Conservation (phyloP, 2,888 invertebrate species). For the Tachina fera region DNA sequence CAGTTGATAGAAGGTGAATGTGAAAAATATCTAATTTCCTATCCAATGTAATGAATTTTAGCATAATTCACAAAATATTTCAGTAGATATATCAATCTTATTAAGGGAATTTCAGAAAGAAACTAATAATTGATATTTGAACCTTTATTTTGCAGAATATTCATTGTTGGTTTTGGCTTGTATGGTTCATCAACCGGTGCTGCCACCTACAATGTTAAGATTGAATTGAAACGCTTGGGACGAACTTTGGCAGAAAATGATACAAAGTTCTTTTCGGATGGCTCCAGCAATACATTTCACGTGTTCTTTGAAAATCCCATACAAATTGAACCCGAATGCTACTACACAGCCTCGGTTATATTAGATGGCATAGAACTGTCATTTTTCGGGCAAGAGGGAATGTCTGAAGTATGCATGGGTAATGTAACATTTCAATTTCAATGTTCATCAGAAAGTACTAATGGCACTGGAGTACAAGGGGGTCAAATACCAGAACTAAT, state of each 20-base stretch:
- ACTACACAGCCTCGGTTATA: constrained; percentile 97
- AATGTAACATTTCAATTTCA: constrained; percentile 98
- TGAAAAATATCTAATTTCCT: neutral
- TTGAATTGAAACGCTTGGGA: constrained; percentile 95
- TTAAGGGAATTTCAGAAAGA: neutral
- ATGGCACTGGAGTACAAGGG: constrained; percentile 98
- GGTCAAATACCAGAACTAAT: constrained; percentile 98
- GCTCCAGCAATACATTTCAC: constrained; percentile 97
- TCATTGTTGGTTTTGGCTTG: constrained; percentile 96
- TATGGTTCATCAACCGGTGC: constrained; percentile 98
- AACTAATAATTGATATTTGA: neutral
- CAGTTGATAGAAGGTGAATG: constrained; percentile 89
- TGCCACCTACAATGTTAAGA: constrained; percentile 96
- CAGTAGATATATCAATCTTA: neutral
- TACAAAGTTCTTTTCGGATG: constrained; percentile 97
- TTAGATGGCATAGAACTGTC: constrained; percentile 96
- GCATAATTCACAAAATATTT: neutral
- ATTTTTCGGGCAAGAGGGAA: constrained; percentile 98
- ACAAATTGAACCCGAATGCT: constrained; percentile 96
- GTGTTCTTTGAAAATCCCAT: constrained; percentile 91
- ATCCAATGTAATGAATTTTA: neutral
- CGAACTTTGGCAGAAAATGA: constrained; percentile 94
- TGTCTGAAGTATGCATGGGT: constrained; percentile 96
- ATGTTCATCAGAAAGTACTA: constrained; percentile 98
- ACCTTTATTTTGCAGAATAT: constrained; percentile 86